Conservation (phyloP, 2,113 vertebrate genomes). For the Polyodon spathula region DNA sequence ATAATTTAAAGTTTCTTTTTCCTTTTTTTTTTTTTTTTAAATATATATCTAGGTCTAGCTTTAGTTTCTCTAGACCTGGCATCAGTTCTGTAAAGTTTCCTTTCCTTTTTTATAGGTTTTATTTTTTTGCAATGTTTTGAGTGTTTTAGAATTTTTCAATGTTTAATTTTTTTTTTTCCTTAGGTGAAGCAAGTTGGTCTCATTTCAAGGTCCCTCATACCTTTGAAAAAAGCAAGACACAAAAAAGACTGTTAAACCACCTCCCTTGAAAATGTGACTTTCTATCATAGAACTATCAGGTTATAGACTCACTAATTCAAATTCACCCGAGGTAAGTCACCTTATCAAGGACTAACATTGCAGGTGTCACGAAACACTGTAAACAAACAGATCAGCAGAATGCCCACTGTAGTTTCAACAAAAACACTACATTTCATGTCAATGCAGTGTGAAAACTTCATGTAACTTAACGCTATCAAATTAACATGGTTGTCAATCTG, state of each 20-base stretch:
- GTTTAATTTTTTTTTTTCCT: slow-evolving; percentile 93
- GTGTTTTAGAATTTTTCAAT: slow-evolving; percentile 74
- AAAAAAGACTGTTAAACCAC: not conserved
- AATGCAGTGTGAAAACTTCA: too few species aligned
- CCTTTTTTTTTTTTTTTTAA: slow-evolving; percentile 77
- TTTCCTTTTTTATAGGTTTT: slow-evolving; percentile 93
- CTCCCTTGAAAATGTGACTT: too few species aligned
- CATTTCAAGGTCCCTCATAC: slow-evolving; percentile 54
- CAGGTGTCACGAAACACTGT: too few species aligned
- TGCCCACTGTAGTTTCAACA: too few species aligned
- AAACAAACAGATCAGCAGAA: too few species aligned
- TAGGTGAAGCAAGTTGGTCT: slow-evolving; percentile 80
- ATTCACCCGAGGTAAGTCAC: too few species aligned
- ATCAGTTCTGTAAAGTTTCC: slow-evolving; percentile 72
- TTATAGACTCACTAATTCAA: too few species aligned
- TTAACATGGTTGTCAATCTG: too few species aligned
- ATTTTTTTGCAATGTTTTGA: slow-evolving; percentile 97
- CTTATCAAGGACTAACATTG: too few species aligned
- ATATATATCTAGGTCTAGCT: slow-evolving; percentile 82
- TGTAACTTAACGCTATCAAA: too few species aligned
- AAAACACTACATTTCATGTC: too few species aligned
- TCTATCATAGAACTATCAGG: too few species aligned
- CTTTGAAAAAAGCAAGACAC: slow-evolving; percentile 21
- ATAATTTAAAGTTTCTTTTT: slow-evolving; percentile 85
- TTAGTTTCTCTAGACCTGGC: slow-evolving; percentile 79